Percentiles rank a stretch among this genome's conserved stretches.
Evolutionary conservation across 2,888 invertebrate species (phyloP).

Genomic region (Diarsia mendica): DNA sequence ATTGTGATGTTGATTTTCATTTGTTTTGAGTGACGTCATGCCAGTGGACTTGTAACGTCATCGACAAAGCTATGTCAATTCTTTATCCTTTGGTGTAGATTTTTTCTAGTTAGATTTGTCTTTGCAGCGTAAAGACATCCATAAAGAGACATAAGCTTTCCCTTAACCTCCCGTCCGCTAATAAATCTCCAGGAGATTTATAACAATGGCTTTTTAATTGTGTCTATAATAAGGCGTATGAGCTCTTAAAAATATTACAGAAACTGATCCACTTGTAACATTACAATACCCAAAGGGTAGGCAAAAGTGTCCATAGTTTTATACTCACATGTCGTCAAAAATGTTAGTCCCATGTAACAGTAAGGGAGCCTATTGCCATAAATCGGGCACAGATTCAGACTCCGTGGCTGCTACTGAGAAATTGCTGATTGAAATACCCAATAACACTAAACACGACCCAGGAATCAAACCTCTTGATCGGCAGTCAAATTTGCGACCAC

Average conservation of each 20-base stretch:
- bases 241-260: not conserved
- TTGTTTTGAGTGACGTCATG: conserved; percentile 1
- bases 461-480: not conserved
- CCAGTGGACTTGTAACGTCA: not conserved
- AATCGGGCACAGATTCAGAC: not conserved
- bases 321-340: not conserved
- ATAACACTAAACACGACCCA: not conserved
- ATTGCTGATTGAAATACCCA: not conserved
- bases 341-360: not conserved
- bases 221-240: too few relatives aligned
- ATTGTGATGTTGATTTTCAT: conserved; percentile 2
- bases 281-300: not conserved
- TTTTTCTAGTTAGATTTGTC: not conserved
- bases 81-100: not conserved
- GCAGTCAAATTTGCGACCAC: not conserved
- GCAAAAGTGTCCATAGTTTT: not conserved
- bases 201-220: too few relatives aligned
- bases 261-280: not conserved
- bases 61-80: not conserved
- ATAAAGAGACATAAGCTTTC: not conserved
- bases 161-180: too few relatives aligned
- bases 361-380: not conserved
- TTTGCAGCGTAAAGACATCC: not conserved
- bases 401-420: not conserved
- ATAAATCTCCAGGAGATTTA: too few relatives aligned